phyloP scores from a whole-genome alignment of 1,140 invertebrate species.

The Phenacoccus solenopsis region DNA sequence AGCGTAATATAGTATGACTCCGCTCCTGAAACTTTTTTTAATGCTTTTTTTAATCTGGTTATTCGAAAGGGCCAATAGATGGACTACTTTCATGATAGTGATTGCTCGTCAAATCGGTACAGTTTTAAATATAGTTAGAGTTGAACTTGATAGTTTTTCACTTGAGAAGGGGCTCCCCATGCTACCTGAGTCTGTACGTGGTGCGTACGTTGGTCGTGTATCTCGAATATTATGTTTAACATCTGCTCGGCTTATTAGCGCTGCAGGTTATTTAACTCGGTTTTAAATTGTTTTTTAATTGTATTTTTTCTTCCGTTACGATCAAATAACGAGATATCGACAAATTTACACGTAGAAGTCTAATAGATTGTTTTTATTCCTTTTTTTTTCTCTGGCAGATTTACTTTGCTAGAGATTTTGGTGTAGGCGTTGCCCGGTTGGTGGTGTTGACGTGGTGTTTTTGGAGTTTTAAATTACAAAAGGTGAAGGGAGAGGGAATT shows the following conservation, averaged over 20 bases:
- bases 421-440: no score
- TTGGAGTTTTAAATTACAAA: no score
- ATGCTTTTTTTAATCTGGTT: neutral
- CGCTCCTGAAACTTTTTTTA: no score
- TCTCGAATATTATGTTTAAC: neutral
- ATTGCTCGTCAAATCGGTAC: neutral
- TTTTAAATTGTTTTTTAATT: conserved; percentile 4
- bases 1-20: neutral
- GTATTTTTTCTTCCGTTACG: neutral
- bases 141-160: neutral
- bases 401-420: no score
- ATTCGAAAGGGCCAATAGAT: no score
- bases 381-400: no score
- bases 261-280: neutral
- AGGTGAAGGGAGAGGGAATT: no score
- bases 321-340: neutral
- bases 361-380: no score
- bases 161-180: neutral
- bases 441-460: no score
- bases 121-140: neutral
- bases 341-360: no score
- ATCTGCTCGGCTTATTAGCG: neutral
- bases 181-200: no score
- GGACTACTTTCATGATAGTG: no score
- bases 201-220: neutral